phyloP scores from a whole-genome alignment of 2,797 vertebrate genomes.

The Poecilia wingei region DNA sequence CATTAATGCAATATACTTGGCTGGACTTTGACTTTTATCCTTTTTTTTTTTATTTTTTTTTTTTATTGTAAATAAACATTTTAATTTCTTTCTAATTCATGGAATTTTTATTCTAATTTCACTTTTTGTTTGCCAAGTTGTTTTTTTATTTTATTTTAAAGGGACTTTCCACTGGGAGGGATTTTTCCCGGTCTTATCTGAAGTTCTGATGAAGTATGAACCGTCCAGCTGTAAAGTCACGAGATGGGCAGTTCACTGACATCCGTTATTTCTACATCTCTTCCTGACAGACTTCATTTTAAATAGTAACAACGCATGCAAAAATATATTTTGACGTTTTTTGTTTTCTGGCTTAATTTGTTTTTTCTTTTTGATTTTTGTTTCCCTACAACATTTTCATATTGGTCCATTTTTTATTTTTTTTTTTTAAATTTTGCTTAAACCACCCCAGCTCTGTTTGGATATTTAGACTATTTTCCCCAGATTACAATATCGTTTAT shows the following conservation, averaged over 20 bases:
- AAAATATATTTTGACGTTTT: background rate
- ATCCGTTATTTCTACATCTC: background rate
- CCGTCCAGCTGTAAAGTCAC: background rate
- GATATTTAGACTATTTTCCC: background rate
- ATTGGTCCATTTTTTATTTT: background rate
- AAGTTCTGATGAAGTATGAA: conserved; percentile 17
- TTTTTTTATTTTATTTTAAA: background rate
- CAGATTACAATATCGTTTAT: background rate
- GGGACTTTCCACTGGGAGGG: conserved; percentile 52
- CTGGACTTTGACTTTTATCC: background rate
- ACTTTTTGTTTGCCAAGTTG: background rate
- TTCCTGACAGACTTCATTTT: background rate
- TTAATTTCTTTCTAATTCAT: conserved; percentile 28
- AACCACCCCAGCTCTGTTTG: background rate
- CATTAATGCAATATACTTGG: conserved; percentile 10
- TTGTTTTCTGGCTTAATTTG: background rate
- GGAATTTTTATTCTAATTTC: conserved; percentile 8
- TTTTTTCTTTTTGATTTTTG: background rate
- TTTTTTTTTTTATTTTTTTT: conserved; percentile 56
- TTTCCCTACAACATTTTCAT: background rate
- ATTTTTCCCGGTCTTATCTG: conserved; percentile 28
- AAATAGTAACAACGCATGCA: background rate
- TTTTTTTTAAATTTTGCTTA: background rate
- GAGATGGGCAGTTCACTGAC: background rate
- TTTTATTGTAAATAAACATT: conserved; percentile 82